A percentile compares a stretch with the other conserved stretches of the same genome.
phyloP scores from a whole-genome alignment of 1,140 invertebrate genomes.

The Drosophila suzukii region DNA sequence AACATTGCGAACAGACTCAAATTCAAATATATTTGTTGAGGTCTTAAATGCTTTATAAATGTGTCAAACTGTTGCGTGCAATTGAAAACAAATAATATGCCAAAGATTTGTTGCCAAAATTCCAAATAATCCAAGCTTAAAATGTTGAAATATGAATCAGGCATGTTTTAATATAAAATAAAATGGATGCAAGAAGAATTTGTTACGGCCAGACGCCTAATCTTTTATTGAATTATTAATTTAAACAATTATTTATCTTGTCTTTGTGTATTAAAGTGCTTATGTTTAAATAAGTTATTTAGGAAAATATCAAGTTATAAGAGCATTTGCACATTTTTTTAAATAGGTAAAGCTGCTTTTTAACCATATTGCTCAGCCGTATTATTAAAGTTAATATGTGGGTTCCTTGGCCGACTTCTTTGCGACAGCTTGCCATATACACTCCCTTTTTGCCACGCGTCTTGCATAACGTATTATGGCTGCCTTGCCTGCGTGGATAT shows the following conservation, averaged over 20 bases:
- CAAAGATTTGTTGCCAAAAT: not conserved
- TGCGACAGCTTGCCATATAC: not conserved
- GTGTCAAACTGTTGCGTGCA: not conserved
- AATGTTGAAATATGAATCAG: not conserved
- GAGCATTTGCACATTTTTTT: no score
- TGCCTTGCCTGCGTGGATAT: conserved; percentile 13
- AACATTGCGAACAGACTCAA: not conserved
- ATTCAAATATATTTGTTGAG: not conserved
- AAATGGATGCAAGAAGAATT: not conserved
- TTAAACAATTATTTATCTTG: not conserved
- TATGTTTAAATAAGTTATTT: not conserved
- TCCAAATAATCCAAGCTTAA: not conserved
- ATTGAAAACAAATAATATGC: not conserved
- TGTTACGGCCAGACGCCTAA: no score
- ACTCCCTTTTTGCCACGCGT: conserved; percentile 9
- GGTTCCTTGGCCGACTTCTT: conserved; percentile 1
- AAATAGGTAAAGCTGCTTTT: not conserved
- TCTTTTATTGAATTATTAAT: not conserved
- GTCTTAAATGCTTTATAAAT: not conserved
- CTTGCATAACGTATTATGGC: conserved; percentile 28
- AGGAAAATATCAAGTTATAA: no score
- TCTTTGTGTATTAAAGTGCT: not conserved
- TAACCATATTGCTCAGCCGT: not conserved
- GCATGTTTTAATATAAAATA: not conserved
- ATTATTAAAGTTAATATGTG: conserved; percentile 1